Conservation (phyloP, 2,888 invertebrate species). For the Zygogramma bicolorata region DNA sequence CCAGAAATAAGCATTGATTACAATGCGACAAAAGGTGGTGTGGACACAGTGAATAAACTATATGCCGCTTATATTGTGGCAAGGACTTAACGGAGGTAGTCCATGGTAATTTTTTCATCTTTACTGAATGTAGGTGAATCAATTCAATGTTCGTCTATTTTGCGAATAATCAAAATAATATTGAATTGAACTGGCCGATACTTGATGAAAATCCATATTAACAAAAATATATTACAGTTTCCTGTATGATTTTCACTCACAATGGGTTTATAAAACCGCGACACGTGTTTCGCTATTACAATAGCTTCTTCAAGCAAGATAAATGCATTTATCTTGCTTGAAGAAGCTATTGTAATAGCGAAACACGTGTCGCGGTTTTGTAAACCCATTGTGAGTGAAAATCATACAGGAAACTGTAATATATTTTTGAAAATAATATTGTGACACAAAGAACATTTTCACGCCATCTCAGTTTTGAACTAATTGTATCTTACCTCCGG, state of each 20-base stretch:
- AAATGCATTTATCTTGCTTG: too few species aligned
- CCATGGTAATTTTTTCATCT: constrained; percentile 6
- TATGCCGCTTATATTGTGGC: constrained; percentile 17
- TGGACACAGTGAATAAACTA: constrained; percentile 10
- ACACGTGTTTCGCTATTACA: too few species aligned
- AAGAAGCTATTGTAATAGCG: too few species aligned
- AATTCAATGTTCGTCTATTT: neutral
- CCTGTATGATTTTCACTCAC: too few species aligned
- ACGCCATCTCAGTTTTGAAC: neutral
- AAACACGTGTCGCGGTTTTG: too few species aligned
- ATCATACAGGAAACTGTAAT: too few species aligned
- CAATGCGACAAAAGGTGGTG: constrained; percentile 5
- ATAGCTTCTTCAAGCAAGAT: too few species aligned
- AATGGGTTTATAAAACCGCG: too few species aligned
- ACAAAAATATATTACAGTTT: too few species aligned
- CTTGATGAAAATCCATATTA: too few species aligned
- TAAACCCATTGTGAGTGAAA: too few species aligned
- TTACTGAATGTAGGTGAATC: constrained; percentile 7
- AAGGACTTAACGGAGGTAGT: constrained; percentile 16
- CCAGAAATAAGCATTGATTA: constrained; percentile 8
- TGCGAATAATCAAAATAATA: neutral
- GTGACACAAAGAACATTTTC: neutral
- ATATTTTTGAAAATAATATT: neutral
- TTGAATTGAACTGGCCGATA: too few species aligned
- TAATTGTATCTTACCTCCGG: neutral